Conservation (phyloP, 2,113 vertebrate genomes). For the Hiodon tergisus region DNA sequence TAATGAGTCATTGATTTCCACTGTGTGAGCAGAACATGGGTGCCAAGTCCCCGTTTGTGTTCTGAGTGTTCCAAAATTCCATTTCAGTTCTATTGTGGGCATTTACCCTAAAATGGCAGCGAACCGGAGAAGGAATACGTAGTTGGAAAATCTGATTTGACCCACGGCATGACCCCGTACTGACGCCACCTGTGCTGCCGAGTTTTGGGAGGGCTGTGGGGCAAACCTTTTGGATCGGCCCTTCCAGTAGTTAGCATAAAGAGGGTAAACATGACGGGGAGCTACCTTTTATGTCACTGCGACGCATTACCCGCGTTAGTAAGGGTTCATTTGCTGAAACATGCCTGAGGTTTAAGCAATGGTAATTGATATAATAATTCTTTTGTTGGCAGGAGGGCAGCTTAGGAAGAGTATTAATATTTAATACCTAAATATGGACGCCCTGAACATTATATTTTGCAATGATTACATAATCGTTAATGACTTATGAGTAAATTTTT, state of each 20-base stretch:
- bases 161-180: no score
- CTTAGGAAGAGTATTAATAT: slow-evolving; percentile 19
- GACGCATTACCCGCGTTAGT: background rate
- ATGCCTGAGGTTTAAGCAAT: slow-evolving; percentile 17
- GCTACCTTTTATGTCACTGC: slow-evolving; percentile 1
- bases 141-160: no score
- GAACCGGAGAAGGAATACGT: no score
- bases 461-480: background rate
- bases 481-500: slow-evolving; percentile 7
- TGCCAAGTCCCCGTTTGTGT: background rate
- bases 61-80: background rate
- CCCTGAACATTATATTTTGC: background rate
- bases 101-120: background rate
- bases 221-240: background rate
- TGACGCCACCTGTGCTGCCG: no score
- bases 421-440: slow-evolving; percentile 11
- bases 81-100: background rate
- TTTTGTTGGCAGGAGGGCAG: background rate
- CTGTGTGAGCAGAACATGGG: background rate
- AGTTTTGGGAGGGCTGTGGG: background rate
- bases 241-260: no score
- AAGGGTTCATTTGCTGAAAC: background rate
- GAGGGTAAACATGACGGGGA: background rate
- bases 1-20: slow-evolving; percentile 5
- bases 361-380: slow-evolving; percentile 13